Conservation (phyloP, 2,797 vertebrate species). For the Clarias fuscus region DNA sequence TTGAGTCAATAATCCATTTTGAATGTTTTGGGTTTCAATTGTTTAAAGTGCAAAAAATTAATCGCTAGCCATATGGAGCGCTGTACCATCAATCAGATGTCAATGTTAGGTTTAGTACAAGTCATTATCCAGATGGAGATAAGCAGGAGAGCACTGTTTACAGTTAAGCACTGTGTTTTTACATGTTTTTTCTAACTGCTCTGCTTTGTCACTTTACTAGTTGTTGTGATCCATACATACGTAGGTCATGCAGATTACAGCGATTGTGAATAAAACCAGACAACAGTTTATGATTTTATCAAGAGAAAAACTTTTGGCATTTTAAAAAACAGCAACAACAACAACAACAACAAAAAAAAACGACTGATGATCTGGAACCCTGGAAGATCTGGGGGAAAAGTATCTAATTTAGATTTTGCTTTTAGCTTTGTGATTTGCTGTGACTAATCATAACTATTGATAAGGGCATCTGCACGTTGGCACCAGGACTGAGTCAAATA, state of each 20-base stretch:
- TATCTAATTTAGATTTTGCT: conserved; percentile 43
- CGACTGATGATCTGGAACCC: conserved; percentile 30
- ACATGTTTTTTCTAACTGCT: conserved; percentile 56
- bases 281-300: conserved; percentile 1
- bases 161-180: conserved; percentile 62
- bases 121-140: conserved; percentile 48
- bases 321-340: not conserved
- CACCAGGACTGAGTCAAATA: conserved; percentile 54
- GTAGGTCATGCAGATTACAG: conserved; percentile 41
- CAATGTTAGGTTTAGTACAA: conserved; percentile 34
- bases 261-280: conserved; percentile 26
- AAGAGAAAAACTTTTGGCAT: conserved; percentile 18
- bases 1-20: conserved; percentile 36
- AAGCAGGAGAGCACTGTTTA: conserved; percentile 59
- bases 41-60: conserved; percentile 50
- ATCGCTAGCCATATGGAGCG: conserved; percentile 58
- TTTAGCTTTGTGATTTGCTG: conserved; percentile 48
- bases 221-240: conserved; percentile 46
- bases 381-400: conserved; percentile 16
- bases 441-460: conserved; percentile 49
- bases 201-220: conserved; percentile 56
- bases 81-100: conserved; percentile 50
- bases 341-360: conserved; percentile 20
- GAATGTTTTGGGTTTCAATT: conserved; percentile 32
- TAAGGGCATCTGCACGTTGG: conserved; percentile 49